Evolutionary conservation across 2,113 vertebrate genomes (phyloP).

Genomic region (Xenopus borealis): DNA sequence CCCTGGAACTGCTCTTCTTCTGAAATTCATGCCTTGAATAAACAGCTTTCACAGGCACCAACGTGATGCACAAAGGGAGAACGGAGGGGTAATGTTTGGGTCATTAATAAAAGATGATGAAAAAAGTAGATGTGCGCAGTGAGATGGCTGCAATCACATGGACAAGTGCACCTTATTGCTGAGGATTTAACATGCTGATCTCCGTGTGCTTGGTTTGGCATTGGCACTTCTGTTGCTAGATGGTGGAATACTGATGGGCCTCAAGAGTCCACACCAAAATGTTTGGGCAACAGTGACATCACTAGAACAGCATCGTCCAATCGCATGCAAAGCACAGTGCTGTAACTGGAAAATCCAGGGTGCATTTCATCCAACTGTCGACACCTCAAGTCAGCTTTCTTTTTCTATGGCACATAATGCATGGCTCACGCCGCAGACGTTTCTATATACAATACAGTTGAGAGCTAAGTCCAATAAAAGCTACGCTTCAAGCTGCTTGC

Average conservation of each 20-base stretch:
- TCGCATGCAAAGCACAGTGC: constrained; percentile 30
- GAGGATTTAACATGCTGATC: constrained; percentile 1
- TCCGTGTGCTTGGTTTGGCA: too few relatives aligned
- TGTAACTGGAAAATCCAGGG: background rate
- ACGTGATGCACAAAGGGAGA: background rate
- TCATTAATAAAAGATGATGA: background rate
- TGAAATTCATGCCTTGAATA: too few relatives aligned
- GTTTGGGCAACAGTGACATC: too few relatives aligned
- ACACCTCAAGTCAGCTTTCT: background rate
- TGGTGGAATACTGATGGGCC: too few relatives aligned
- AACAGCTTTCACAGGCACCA: too few relatives aligned
- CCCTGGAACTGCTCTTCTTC: too few relatives aligned
- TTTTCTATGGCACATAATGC: constrained; percentile 21
- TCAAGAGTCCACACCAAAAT: too few relatives aligned
- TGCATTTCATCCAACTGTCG: background rate
- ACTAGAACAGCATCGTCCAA: background rate
- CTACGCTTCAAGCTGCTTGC: constrained; percentile 78
- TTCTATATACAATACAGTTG: constrained; percentile 29
- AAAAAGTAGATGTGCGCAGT: too few relatives aligned
- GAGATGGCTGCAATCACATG: background rate
- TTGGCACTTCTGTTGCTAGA: too few relatives aligned
- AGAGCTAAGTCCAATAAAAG: background rate
- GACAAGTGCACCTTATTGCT: constrained; percentile 25
- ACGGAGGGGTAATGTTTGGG: background rate
- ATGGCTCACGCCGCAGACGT: background rate